Evolutionary conservation across 2,797 vertebrate genomes (phyloP), one percentile per base, ranked within the genome.

Genomic region (Acipenser transmontanus): DNA sequence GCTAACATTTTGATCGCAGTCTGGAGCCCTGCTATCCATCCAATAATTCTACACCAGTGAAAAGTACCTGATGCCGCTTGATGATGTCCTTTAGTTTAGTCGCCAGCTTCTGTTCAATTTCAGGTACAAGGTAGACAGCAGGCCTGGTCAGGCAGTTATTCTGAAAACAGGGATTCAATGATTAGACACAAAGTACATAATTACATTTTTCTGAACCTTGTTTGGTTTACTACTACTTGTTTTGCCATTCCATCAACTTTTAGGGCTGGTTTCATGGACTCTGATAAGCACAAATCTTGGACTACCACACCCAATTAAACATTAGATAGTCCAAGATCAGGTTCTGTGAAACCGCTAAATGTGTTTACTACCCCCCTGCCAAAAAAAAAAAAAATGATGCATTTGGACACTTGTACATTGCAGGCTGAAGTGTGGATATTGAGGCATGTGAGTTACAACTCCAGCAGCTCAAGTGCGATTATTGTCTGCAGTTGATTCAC

Each of bases 61-160:
- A 59, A 10, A 69, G 73, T 80, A 98, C 97, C 94, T 97, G 93
- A 78, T 96, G 96, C 47, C 92, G 91, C 62, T 91, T 91, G 77
- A 99, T 86, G 68, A 98, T 91, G 66, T 91, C 90, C 72, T 91
- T 91, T 70, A 98, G 80, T 75, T 93, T 97, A 77, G 87, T 89
- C 9, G 87, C 84, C 83, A 95, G 71, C 80, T 98, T 96, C 78
- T 91, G 76, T 17, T 99, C 95, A 67, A 99, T 83, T 49, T 91
- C 88, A 64, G 93, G 84, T 70, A 94, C 91, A 83, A 99, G 87
- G 84, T 94, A 98, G 78, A 98, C 90, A 71, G 88, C 90, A 7
- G 96, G 95, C 77, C 91, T 87, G 72, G 89, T 88, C 81, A 98
- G 84, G 73, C 92, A 94, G 67, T 93, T 96, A 82, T 94, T 96